Base-by-base conservation (phyloP, 1,140 invertebrate species). In the Apocrypta bakeri region DNA sequence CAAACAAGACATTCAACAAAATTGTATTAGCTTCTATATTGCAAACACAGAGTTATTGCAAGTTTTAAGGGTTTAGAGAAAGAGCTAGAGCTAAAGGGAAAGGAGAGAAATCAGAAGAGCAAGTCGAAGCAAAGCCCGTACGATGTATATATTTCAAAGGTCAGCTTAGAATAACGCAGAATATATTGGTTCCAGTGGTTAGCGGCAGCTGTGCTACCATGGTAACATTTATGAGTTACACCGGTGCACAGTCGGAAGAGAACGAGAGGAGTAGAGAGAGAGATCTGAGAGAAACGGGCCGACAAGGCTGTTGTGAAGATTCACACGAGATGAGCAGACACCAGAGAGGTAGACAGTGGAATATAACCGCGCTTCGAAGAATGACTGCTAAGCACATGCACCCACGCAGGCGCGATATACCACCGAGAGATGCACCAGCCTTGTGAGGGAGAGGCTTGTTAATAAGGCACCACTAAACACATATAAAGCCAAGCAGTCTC, bases 381-480 rank as follows among this genome's bases (percentile, higher is more conserved):
- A 42, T 73, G 72, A 73, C 72, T 33, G 14, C 11, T 73, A 73
- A 40, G 72, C 37, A 48, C 8, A 33, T 21, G 2, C 14, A 56
- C 21, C 6, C 21, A n/a, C 1, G 12, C 29, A 40, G 27, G 33
- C 2, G 33, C 2, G 33, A 37, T 2, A 37, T 2, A 37, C 33
- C 33, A 29, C 31, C 33, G 69, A 31, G 31, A 71, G 21, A 66
- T 24, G 14, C 6, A 56, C 21, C 48, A 56, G 48, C 21, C 1
- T 31, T 6, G 69, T 24, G 27, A 33, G 21, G 21, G 33, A 73
- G 21, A 73, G 25, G 17, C 42, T 61, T 27, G 40, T 75, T 75
- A 48, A 82, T 69, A 83, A 69, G 83, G 84, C 84, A 73, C 82
- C 71, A 33, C 27, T 61, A 71, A 84, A 83, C 68, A 72, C 48